phyloP scores from a whole-genome alignment of 2,797 vertebrate genomes.

The Coendou prehensilis region DNA sequence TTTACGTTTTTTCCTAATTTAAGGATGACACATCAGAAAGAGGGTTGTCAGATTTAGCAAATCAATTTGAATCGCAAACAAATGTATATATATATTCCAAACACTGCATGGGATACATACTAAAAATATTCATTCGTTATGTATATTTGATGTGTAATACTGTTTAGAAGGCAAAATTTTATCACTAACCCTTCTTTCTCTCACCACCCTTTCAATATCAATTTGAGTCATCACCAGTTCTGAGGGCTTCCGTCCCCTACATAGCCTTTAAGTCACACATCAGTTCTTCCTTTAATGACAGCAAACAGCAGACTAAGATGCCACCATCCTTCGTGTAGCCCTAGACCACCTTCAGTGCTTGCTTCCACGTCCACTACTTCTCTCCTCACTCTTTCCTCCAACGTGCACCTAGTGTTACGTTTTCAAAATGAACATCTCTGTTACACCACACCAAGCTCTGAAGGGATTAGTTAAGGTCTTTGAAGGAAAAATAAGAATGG shows the following conservation, averaged over 20 bases:
- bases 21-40: background rate
- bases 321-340: background rate
- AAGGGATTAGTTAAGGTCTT: background rate
- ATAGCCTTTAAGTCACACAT: background rate
- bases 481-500: background rate
- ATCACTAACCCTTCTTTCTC: background rate
- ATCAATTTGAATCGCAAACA: conserved; percentile 24
- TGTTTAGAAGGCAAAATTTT: conserved; percentile 7
- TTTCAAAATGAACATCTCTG: background rate
- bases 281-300: background rate
- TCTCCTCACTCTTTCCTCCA: background rate
- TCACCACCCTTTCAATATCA: background rate
- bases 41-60: background rate
- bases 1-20: background rate
- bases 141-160: background rate
- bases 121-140: background rate
- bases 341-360: background rate
- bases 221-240: background rate
- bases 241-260: background rate
- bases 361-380: background rate
- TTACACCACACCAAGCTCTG: background rate
- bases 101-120: background rate
- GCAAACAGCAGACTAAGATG: background rate
- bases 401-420: background rate
- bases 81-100: background rate